Evolutionary conservation across 2,113 vertebrate species (phyloP), one percentile per base, ranked within the genome.

Genomic region (Tachuris rubrigastra): DNA sequence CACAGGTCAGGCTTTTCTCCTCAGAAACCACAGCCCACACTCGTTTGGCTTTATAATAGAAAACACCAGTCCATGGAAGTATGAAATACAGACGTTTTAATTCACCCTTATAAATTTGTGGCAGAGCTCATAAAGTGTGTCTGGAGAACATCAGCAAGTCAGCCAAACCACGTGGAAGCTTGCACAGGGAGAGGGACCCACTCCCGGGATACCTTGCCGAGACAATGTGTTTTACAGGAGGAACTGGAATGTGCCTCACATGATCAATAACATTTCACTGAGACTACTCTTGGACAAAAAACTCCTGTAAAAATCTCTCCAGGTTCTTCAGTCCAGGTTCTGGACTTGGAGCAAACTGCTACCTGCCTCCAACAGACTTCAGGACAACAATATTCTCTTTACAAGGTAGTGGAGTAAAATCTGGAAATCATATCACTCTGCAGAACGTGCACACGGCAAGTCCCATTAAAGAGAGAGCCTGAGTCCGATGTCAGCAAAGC

Each of bases 91-190:
- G 71, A 55, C 55, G 39, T 90, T 94, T 94, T 52, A 94, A 87
- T 89, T 89, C 80, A 67, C n/a, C 72, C 87, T 66, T 87, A 67
- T 71, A 96, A 83, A 81, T 88, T 67, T 62, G 82, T 35, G 82
- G 85, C 63, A 50, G 67, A 76, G 79, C 85, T 83, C 18, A 1
- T 78, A 56, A 87, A 92, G 56, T 1, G 44, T 63, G 90, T 72
- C 95, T 95, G 95, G 91, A 87, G 85, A 95, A 79, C 77, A 68
- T 95, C 86, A 93, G 60, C 55, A 11, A 33, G 71, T 11, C 62
- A 67, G 89, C 33, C 89, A 87, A 72, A 59, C 10, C 80, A 30
- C 1, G 4, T 8, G 35, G 44, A 42, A 92, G 58, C 65, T 16
- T 35, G 53, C 22, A 11, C 3, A 1, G 27, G 28, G 52, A 79